phyloP scores from a whole-genome alignment of 2,888 invertebrate species.

The Amblyteles armatorius region DNA sequence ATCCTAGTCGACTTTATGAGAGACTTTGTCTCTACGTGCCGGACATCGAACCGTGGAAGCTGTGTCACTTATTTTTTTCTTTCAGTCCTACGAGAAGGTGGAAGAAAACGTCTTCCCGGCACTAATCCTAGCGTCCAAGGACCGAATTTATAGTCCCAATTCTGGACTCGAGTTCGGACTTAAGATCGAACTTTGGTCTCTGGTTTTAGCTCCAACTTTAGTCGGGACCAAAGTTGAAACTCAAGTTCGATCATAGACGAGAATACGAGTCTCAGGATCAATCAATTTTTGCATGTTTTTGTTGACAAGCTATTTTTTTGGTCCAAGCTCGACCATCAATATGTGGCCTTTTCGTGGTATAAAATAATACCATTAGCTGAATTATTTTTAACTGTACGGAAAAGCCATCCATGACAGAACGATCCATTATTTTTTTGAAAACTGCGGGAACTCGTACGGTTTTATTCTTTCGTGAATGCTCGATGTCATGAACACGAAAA shows the following conservation, averaged over 20 bases:
- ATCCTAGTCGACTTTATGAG: constrained; percentile 76
- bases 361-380: not conserved
- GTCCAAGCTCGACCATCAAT: no score
- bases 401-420: not conserved
- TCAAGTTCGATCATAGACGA: not conserved
- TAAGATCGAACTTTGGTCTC: not conserved
- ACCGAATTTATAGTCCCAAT: not conserved
- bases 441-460: not conserved
- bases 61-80: constrained; percentile 29
- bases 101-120: constrained; percentile 34
- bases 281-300: no score
- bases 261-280: not conserved
- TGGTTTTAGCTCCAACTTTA: not conserved
- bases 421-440: constrained; percentile 7
- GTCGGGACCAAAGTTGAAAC: not conserved
- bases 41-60: constrained; percentile 55
- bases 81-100: constrained; percentile 7
- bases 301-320: no score
- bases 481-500: no score
- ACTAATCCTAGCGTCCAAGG: constrained; percentile 60
- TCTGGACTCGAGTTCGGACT: not conserved
- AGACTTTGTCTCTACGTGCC: constrained; percentile 77
- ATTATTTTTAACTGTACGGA: no score
- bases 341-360: not conserved
- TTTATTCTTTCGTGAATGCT: no score